Percentiles rank a stretch among this genome's conserved stretches.
Evolutionary conservation across 2,888 invertebrate genomes (phyloP).

Genomic region (Netelia fuscicornis): DNA sequence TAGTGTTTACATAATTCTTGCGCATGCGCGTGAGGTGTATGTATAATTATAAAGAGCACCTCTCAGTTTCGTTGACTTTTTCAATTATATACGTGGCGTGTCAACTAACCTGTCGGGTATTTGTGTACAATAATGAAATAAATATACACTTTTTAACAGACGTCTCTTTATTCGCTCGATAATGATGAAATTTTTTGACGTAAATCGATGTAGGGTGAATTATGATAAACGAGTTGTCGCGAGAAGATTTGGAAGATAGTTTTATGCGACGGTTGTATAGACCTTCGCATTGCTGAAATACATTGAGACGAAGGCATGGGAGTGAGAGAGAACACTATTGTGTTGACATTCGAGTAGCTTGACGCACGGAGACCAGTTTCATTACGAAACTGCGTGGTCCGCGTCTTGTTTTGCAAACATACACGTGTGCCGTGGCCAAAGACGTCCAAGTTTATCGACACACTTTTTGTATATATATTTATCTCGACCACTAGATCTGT

Average conservation of each 20-base stretch:
- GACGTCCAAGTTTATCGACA: background rate
- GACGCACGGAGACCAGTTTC: constrained; percentile 1
- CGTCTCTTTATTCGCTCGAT: background rate
- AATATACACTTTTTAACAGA: background rate
- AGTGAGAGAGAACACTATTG: background rate
- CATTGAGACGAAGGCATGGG: background rate
- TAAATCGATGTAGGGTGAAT: background rate
- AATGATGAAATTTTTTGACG: background rate
- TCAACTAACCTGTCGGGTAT: background rate
- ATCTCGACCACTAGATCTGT: background rate
- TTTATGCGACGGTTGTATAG: background rate
- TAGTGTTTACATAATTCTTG: too few relatives aligned
- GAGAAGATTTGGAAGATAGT: background rate
- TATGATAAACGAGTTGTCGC: background rate
- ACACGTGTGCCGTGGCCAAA: background rate
- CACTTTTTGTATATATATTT: background rate
- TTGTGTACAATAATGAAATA: background rate
- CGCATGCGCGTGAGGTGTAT: too few relatives aligned
- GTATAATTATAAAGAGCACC: background rate
- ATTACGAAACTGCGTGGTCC: constrained; percentile 46
- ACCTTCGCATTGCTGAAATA: constrained; percentile 15
- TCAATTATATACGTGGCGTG: background rate
- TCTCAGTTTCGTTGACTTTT: constrained; percentile 7
- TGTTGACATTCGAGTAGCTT: constrained; percentile 36
- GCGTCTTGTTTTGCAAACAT: constrained; percentile 17